Evolutionary conservation across 2,113 vertebrate genomes (phyloP), one percentile per base, ranked within the genome.

Genomic region (Perca schrenkii): DNA sequence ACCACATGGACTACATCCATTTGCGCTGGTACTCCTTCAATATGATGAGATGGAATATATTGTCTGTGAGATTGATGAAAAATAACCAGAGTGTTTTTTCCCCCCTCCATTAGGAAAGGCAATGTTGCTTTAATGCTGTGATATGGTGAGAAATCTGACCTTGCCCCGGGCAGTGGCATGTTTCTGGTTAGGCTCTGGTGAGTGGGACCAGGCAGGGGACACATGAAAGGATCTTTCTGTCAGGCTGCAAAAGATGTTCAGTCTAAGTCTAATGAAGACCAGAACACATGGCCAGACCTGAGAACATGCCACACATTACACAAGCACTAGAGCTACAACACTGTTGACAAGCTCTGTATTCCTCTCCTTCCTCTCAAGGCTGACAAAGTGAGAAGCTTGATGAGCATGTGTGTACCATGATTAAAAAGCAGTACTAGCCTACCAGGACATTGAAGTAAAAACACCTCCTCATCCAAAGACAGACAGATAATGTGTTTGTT

Each of bases 181-280:
- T 94, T 95, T 95, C 91, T 96, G 93, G 82, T 95, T 95, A 95
- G 83, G 83, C 91, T 94, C 91, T 83, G 87, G 88, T 91, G 91
- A 93, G 91, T 77, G 84, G 89, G 93, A 93, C 89, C 90, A 92
- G 90, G 89, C 94, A 84, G 85, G 86, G 84, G 86, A 86, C 89
- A 95, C 89, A 95, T 95, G 93, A 95, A 95, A 95, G 93, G 86
- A 80, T 86, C 88, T 84, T 74, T 84, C 89, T 94, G 90, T 94
- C 90, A 90, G 89, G 86, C 89, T 25, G 70, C 86, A 89, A 91
- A 54, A 93, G 93, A 94, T 94, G 93, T 93, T 95, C 92, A 69
- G 88, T 88, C 79, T 71, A 76, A 87, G 86, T 87, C 85, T 95
- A 96, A 96, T 95, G 88, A 93, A 91, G 92, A 94, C 93, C 95